These are phyloP conservation scores for Terrapene triunguis DNA, from an alignment of 2,113 vertebrate genomes.

Conservation along the genomic window DNA sequence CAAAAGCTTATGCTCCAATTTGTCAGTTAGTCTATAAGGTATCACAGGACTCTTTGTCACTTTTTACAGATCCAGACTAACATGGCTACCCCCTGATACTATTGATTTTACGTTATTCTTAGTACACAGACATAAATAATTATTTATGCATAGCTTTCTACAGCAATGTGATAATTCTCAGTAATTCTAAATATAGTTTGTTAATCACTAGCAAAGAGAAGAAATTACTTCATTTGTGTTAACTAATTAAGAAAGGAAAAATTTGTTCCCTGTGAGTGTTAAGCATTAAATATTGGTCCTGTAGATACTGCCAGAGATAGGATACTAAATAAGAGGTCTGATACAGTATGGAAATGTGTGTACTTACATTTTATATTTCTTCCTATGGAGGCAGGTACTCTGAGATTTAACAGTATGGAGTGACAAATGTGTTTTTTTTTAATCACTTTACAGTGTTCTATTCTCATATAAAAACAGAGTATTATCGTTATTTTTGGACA, in stretches of 20 bases:
- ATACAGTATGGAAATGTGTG: not conserved
- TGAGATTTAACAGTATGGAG: not conserved
- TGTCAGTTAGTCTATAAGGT: too few relatives aligned
- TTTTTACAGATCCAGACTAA: too few relatives aligned
- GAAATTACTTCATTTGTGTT: not conserved
- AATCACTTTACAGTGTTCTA: constrained; percentile 5
- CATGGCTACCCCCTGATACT: too few relatives aligned
- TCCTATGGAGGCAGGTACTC: not conserved
- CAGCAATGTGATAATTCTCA: not conserved
- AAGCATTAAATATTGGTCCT: accelerated
- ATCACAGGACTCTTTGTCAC: too few relatives aligned
- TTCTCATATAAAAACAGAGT: not conserved
- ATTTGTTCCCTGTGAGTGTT: not conserved
- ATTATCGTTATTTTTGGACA: not conserved
- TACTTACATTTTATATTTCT: not conserved
- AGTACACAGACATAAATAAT: not conserved
- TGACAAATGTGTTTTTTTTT: not conserved
- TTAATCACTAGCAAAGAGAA: not conserved
- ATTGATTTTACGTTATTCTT: not conserved
- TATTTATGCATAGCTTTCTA: not conserved
- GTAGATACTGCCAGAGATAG: not conserved
- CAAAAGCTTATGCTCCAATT: too few relatives aligned
- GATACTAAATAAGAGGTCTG: not conserved
- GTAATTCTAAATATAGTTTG: not conserved
- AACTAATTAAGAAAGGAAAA: not conserved